Conservation (phyloP, 2,113 vertebrate genomes). For the Caranx melampygus region DNA sequence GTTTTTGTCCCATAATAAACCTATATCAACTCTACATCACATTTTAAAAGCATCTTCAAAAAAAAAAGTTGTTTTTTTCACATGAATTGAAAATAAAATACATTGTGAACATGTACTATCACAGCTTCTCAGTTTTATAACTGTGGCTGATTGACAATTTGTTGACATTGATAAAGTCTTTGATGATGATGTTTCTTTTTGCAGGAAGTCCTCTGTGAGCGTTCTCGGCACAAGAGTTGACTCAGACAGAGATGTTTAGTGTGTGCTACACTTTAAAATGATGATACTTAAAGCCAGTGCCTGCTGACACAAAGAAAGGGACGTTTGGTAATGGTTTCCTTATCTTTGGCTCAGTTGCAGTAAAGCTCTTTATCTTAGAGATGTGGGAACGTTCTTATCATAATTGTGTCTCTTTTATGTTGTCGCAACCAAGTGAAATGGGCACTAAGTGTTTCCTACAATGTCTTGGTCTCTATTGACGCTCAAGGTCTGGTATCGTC, state of each 20-base stretch:
- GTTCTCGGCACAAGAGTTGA: not conserved
- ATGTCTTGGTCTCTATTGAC: not conserved
- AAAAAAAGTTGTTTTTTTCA: no score
- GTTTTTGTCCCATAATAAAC: no score
- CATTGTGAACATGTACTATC: no score
- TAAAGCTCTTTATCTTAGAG: constrained; percentile 30
- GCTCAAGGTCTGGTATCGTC: not conserved
- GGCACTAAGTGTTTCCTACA: not conserved
- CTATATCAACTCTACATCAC: no score
- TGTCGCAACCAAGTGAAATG: constrained; percentile 17
- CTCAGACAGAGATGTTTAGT: not conserved
- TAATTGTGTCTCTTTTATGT: constrained; percentile 30
- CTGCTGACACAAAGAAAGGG: not conserved
- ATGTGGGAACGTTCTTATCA: constrained; percentile 34
- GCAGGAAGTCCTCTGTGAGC: no score
- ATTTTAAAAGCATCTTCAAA: no score
- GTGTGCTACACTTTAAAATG: not conserved
- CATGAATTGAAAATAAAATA: no score
- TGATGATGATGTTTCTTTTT: no score
- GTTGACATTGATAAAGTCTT: no score
- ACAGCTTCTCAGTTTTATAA: no score
- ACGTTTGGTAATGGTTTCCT: constrained; percentile 29
- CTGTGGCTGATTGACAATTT: no score
- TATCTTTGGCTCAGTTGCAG: constrained; percentile 39
- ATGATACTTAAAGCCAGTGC: not conserved